A percentile compares a stretch with the other conserved stretches of the same genome.
These are phyloP conservation scores for Diadema setosum DNA, from an alignment of 35 echinoderm and acorn worm species.

Conservation along the genomic window DNA sequence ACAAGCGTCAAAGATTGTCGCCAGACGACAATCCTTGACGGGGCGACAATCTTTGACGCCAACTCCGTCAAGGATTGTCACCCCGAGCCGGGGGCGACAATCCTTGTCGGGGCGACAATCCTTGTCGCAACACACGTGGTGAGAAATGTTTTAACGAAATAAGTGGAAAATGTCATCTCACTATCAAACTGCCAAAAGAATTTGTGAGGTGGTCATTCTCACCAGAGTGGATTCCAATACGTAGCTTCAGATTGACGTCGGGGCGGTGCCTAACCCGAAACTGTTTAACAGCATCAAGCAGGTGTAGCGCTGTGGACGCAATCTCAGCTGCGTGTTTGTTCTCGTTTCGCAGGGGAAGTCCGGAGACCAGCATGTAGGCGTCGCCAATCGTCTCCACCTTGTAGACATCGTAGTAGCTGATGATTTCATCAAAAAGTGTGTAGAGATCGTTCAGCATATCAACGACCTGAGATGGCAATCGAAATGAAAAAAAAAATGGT, in stretches of 20 bases:
- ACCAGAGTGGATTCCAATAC: slow-evolving; percentile 98
- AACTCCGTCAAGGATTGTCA: background rate
- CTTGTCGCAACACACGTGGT: no score
- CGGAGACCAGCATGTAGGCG: slow-evolving; percentile 98
- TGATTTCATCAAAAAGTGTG: slow-evolving; percentile 87
- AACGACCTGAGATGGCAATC: no score
- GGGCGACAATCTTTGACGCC: no score
- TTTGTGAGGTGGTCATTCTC: background rate
- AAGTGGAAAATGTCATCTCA: no score
- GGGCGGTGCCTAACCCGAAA: slow-evolving; percentile 79
- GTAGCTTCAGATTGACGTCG: slow-evolving; percentile 62
- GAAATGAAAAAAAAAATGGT: no score
- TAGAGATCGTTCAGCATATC: slow-evolving; percentile 96
- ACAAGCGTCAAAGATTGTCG: no score
- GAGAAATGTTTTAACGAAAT: no score
- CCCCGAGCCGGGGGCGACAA: background rate
- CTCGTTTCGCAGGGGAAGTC: slow-evolving; percentile 76
- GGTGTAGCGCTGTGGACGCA: slow-evolving; percentile 72
- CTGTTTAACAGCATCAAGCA: slow-evolving; percentile 59
- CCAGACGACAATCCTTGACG: no score
- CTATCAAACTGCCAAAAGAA: no score
- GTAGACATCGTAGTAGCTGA: slow-evolving; percentile 88
- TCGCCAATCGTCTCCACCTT: slow-evolving; percentile 92
- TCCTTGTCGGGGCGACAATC: background rate
- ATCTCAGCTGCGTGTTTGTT: slow-evolving; percentile 88